Evolutionary conservation across 2,888 invertebrate species (phyloP), one percentile per base, ranked within the genome.

Genomic region (Cataglyphis albicans): DNA sequence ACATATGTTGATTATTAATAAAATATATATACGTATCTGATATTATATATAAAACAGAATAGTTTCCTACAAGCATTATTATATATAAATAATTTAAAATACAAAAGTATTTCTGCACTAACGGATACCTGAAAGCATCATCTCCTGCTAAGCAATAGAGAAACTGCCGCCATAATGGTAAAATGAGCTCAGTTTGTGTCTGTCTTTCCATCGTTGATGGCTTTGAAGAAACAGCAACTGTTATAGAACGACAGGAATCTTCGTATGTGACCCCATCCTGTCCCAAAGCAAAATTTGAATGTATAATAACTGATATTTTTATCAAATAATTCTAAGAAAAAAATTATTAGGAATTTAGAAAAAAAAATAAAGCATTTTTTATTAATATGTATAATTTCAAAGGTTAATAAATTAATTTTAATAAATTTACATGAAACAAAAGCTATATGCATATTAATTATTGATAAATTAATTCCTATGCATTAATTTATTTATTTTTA

Each of bases 91-190:
- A 57, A 10, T 21, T 57, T 5, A 21, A 21, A 29, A 9, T 32
- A 61, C 6, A 18, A 18, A 61, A 32, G 32, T 18, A 61, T 52
- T 52, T 52, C 48, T n/a, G 7, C 48, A 48, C 0, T n/a, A 52
- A n/a, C 18, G 48, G 0, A 57, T 80, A 94, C 94, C 93, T 95
- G 94, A 97, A 98, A 78, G 96, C 96, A 88, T 97, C 97, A 92
- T 98, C 97, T 0, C 97, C 97, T 61, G 97, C 96, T 21, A 98
- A 95, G 92, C 98, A 98, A 94, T 97, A 97, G 89, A 98, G 95
- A 90, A 98, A 96, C 92, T 98, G 98, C 78, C 96, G 96, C 97
- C 97, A 97, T 91, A 97, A 97, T 0, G 98, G 97, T 67, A 97
- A 96, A 78, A 96, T 95, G 25, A 95, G 95, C 92, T 98, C 98